Conservation (phyloP, 2,113 vertebrate species). For the Eleginops maclovinus region DNA sequence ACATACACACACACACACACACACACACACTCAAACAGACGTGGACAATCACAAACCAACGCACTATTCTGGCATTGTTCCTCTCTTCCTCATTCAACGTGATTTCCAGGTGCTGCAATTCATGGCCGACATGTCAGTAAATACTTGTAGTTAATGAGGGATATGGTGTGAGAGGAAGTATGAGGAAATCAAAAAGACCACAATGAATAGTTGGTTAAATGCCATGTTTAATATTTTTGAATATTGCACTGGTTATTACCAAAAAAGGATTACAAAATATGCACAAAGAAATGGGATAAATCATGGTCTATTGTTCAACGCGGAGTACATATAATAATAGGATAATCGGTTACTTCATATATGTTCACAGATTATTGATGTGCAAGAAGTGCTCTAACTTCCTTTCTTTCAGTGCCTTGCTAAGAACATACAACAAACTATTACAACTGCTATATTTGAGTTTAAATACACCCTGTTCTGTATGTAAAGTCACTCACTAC, state of each 20-base stretch:
- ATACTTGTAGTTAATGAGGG: background rate
- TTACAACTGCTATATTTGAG: conserved; percentile 28
- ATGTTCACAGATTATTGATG: conserved; percentile 55
- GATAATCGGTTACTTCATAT: conserved; percentile 61
- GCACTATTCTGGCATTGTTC: conserved; percentile 53
- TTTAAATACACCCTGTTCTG: conserved; percentile 25
- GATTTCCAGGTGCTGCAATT: conserved; percentile 56
- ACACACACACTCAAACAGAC: too few species aligned
- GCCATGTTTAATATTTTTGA: conserved; percentile 80
- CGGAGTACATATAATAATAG: conserved; percentile 71
- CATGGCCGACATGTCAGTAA: conserved; percentile 12
- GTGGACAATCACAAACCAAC: too few species aligned
- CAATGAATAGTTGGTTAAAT: conserved; percentile 69
- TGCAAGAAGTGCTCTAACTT: conserved; percentile 63
- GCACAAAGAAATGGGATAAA: conserved; percentile 67
- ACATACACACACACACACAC: conserved; percentile 23
- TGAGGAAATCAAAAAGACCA: conserved; percentile 34
- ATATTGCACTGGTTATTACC: conserved; percentile 76
- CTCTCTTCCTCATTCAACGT: conserved; percentile 33
- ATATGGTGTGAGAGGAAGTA: conserved; percentile 4
- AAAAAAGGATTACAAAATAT: conserved; percentile 83
- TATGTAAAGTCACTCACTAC: conserved; percentile 18
- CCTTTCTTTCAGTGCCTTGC: conserved; percentile 7
- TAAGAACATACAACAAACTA: conserved; percentile 5
- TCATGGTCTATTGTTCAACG: conserved; percentile 67